Base-by-base conservation (phyloP, 2,797 vertebrate species). In the Trachurus trachurus region DNA sequence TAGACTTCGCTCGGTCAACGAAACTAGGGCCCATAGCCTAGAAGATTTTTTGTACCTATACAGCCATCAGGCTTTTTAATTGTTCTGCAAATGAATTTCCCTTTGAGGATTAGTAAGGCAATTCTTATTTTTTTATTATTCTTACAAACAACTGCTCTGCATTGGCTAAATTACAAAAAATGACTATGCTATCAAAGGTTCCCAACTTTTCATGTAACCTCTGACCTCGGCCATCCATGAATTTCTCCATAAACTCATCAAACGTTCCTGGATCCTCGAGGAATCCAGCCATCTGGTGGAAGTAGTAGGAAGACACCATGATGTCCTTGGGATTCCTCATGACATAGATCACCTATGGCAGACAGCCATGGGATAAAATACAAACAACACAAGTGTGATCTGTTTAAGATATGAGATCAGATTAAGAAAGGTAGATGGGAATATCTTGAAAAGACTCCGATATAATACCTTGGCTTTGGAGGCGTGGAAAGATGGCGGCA, bases 381-480 rank as follows among this genome's bases (percentile, higher is more conserved):
- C 31, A 70, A 44, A 21, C 3, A 64, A 49, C 5, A 57, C 15
- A 34, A n/a, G 15, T 5, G 19, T 19, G 17, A 53, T 6, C 6
- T 16, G 7, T 31, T 2, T 4, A 37, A 39, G 5, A 21, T 49
- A 58, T 3, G 8, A 31, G 50, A 53, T 6, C 16, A 34, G n/a
- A 49, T 37, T 15, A 37, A 4, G n/a, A 37, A 11, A 52, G 1
- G 1, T 7, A 47, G 31, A 22, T 17, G 3, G 15, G 5, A 29
- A 52, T 22, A n/a, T 68, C 15, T 50, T 21, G 71, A 26, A 29
- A 17, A 52, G 17, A 31, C 12, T 54, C 16, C 40, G 39, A 26
- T n/a, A n/a, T n/a, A n/a, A 60, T 86, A 97, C 97, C 95, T 97
- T 97, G 53, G 96, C 96, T 83, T 96, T 96, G 54, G 96, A 96